phyloP scores from a whole-genome alignment of 2,113 vertebrate species.

The Parotia lawesii region DNA sequence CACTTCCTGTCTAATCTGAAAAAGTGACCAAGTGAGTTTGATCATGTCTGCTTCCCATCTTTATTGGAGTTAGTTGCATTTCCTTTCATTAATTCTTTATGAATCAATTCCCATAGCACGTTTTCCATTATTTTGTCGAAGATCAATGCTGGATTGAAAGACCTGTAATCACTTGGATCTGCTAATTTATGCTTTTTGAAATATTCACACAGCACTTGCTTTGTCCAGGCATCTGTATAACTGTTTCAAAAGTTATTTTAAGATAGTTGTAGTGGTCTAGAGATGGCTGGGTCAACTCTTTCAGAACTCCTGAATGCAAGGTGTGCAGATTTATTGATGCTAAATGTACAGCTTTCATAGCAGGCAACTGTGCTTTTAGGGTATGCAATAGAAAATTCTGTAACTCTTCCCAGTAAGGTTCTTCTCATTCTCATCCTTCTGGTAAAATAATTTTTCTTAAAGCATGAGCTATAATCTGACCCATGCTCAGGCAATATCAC shows the following conservation, averaged over 20 bases:
- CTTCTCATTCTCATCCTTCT: neutral
- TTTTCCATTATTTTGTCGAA: neutral
- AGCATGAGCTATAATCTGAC: neutral
- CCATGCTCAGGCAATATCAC: neutral
- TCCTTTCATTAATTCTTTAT: neutral
- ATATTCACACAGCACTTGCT: neutral
- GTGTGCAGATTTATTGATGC: neutral
- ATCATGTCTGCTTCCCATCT: neutral
- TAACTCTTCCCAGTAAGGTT: neutral
- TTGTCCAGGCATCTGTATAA: neutral
- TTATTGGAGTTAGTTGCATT: neutral
- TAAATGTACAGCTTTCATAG: neutral
- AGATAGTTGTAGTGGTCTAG: neutral
- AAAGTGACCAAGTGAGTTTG: neutral
- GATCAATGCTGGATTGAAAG: neutral
- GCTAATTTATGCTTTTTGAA: neutral
- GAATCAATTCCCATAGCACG: neutral
- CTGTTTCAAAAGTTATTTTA: neutral
- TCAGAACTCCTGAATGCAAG: neutral
- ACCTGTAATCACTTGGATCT: neutral
- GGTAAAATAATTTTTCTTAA: neutral
- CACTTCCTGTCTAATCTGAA: neutral
- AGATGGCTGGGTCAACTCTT: neutral
- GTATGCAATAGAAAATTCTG: neutral
- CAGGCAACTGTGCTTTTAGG: neutral